phyloP scores from a whole-genome alignment of 2,113 vertebrate genomes.

The Rhombomys opimus region DNA sequence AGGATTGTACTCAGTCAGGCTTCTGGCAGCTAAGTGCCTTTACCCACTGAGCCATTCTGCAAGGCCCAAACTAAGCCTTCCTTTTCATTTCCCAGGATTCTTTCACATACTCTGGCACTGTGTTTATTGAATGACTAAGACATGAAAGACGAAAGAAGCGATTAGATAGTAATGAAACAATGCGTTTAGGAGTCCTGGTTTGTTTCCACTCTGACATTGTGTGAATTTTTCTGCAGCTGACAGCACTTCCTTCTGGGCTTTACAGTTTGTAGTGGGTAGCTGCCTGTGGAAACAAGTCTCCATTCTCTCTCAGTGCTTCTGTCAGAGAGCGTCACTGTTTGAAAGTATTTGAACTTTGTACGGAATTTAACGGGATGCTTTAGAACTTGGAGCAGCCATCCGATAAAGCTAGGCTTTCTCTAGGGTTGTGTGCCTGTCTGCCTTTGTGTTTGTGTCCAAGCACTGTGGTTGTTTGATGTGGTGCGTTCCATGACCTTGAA shows the following conservation, averaged over 20 bases:
- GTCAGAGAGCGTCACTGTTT: slow-evolving; percentile 72
- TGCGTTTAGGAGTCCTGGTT: slow-evolving; percentile 72
- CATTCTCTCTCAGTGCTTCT: slow-evolving; percentile 62
- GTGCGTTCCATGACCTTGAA: not conserved
- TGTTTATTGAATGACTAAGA: slow-evolving; percentile 56
- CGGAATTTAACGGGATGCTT: slow-evolving; percentile 44
- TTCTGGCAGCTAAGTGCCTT: not conserved
- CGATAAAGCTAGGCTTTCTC: slow-evolving; percentile 13
- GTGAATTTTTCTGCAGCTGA: slow-evolving; percentile 43
- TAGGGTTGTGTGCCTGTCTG: not conserved
- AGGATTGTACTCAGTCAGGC: not conserved
- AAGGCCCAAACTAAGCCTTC: not conserved
- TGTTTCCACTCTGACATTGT: slow-evolving; percentile 72
- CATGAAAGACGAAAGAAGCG: not conserved
- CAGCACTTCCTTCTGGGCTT: slow-evolving; percentile 25
- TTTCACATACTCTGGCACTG: not conserved
- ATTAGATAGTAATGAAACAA: slow-evolving; percentile 61
- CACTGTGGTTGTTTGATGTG: not conserved
- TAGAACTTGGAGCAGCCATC: slow-evolving; percentile 43
- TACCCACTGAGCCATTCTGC: not conserved
- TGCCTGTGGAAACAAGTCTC: slow-evolving; percentile 66
- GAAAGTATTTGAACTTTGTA: slow-evolving; percentile 63
- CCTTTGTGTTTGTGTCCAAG: not conserved
- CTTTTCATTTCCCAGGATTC: not conserved
- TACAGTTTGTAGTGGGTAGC: slow-evolving; percentile 58